Percentiles rank a stretch among this genome's conserved stretches.
Evolutionary conservation across 1,140 invertebrate genomes (phyloP).

Genomic region (Bemisia tabaci): DNA sequence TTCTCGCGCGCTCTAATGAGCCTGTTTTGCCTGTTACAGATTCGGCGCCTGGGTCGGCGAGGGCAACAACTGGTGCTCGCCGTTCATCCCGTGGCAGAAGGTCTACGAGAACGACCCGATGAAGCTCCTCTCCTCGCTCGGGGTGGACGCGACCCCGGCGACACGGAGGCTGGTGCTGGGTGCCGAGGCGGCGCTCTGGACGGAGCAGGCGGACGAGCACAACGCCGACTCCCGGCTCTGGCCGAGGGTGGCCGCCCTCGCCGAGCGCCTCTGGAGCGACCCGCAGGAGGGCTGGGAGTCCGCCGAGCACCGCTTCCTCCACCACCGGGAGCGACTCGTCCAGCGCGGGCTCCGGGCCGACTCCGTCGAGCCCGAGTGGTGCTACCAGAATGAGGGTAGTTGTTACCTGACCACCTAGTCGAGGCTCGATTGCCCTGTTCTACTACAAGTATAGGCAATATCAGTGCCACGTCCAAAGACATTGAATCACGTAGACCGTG

Average conservation of each 20-base stretch:
- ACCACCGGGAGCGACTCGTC: conserved; percentile 51
- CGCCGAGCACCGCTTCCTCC: conserved; percentile 51
- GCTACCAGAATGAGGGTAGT: conserved; percentile 57
- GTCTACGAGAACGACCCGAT: conserved; percentile 61
- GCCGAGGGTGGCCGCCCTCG: conserved; percentile 64
- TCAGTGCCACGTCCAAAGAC: no score
- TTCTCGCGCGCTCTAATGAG: no score
- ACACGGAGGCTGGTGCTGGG: conserved; percentile 36
- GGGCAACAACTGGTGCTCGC: conserved; percentile 72
- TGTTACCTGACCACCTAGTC: no score
- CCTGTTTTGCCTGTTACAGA: no score
- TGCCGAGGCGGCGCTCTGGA: conserved; percentile 63
- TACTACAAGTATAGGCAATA: no score
- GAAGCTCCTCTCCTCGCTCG: conserved; percentile 30
- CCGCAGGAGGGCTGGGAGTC: conserved; percentile 40
- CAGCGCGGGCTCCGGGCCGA: conserved; percentile 51
- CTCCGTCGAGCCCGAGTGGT: conserved; percentile 64
- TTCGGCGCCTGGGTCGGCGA: conserved; percentile 40
- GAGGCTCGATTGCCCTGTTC: no score
- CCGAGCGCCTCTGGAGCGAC: conserved; percentile 65
- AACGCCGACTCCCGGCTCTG: conserved; percentile 39
- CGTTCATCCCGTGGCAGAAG: conserved; percentile 77
- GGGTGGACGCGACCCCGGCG: conserved; percentile 5
- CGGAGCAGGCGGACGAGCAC: conserved; percentile 43
- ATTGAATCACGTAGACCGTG: no score